Percentiles rank a stretch among this genome's conserved stretches.
phyloP scores from a whole-genome alignment of 2,113 vertebrate genomes.

The Chaetura pelagica region DNA sequence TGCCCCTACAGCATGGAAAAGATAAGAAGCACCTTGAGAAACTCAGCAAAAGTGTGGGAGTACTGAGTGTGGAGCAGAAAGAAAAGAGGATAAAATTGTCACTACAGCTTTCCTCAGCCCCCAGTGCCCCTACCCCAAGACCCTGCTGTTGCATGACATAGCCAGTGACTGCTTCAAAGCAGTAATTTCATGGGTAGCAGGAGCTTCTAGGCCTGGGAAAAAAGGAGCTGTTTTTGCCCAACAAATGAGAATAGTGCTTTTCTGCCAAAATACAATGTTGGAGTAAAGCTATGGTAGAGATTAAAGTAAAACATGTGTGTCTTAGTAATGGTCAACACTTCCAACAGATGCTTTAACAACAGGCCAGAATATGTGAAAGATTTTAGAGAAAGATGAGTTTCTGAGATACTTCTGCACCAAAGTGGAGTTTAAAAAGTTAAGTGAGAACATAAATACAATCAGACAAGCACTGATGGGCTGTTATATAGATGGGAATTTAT shows the following conservation, averaged over 20 bases:
- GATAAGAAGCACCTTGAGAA: not conserved
- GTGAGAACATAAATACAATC: not conserved
- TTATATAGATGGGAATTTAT: not conserved
- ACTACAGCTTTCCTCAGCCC: not conserved
- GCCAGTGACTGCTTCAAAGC: not conserved
- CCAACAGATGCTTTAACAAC: not conserved
- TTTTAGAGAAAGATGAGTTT: not conserved
- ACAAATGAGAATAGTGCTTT: not conserved
- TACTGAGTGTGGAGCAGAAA: fast-evolving
- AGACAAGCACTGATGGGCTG: not conserved
- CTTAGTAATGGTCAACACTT: not conserved
- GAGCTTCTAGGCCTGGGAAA: not conserved
- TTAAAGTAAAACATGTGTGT: not conserved
- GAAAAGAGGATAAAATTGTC: not conserved
- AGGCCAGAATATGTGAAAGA: not conserved
- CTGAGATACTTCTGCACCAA: not conserved
- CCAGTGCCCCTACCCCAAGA: not conserved
- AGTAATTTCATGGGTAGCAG: not conserved
- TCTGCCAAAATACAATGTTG: not conserved
- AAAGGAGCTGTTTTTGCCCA: not conserved
- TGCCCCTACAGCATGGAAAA: not conserved
- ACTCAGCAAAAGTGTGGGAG: not conserved
- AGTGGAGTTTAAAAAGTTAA: not conserved
- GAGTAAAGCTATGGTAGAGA: not conserved
- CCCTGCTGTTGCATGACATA: not conserved